Conservation (phyloP, 2,113 vertebrate genomes). For the Neolamprologus brichardi region DNA sequence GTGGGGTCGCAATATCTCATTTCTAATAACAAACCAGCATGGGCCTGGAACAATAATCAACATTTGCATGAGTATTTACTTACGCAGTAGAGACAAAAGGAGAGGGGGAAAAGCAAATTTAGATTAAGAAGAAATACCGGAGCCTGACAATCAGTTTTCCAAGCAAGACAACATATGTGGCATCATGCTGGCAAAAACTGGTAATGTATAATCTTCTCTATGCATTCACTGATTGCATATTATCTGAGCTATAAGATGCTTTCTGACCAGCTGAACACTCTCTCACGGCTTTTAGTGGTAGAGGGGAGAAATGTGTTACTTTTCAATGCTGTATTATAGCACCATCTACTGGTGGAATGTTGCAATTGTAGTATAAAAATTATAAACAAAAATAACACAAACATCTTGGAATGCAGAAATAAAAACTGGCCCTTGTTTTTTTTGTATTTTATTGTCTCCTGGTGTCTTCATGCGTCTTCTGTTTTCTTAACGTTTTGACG, state of each 20-base stretch:
- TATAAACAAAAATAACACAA: not conserved
- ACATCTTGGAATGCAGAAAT: not conserved
- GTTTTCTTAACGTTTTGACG: not conserved
- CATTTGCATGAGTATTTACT: not conserved
- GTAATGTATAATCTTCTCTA: not conserved
- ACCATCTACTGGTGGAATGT: conserved; percentile 14
- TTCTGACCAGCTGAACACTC: not conserved
- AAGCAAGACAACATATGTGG: not conserved
- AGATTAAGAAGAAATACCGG: not conserved
- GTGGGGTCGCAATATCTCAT: not conserved
- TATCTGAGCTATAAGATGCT: not conserved
- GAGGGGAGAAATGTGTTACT: not conserved
- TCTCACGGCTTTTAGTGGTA: not conserved
- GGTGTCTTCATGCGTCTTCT: not conserved
- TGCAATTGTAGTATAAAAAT: not conserved
- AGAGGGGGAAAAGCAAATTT: not conserved
- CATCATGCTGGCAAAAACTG: not conserved
- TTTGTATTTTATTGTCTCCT: not conserved
- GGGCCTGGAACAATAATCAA: not conserved
- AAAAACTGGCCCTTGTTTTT: not conserved
- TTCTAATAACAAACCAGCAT: not conserved
- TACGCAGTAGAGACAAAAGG: not conserved
- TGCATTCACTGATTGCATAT: not conserved
- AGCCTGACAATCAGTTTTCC: not conserved
- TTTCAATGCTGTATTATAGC: not conserved